Evolutionary conservation across 2,797 vertebrate genomes (phyloP).

Genomic region (Phoebastria nigripes): DNA sequence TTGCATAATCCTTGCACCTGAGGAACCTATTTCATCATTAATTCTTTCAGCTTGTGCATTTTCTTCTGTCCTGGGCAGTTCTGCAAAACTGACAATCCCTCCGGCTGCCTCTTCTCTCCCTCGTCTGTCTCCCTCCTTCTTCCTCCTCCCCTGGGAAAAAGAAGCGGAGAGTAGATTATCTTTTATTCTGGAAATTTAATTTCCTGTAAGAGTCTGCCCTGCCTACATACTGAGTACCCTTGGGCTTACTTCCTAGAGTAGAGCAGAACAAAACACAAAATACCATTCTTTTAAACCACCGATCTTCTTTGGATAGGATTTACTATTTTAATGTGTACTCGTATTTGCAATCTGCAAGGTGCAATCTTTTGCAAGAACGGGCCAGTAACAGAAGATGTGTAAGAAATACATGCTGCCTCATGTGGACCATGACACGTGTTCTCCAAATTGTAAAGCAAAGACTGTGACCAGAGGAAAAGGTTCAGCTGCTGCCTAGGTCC

Average conservation of each 20-base stretch:
- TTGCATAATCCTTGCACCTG: neutral
- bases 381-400: neutral
- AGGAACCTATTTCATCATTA: neutral
- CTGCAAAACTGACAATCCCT: neutral
- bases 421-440: neutral
- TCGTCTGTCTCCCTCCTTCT: neutral
- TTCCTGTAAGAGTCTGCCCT: neutral
- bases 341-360: neutral
- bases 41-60: neutral
- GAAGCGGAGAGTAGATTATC: neutral
- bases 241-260: neutral
- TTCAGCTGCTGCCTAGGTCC: neutral
- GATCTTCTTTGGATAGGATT: neutral
- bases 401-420: neutral
- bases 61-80: neutral
- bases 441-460: neutral
- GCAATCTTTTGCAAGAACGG: neutral
- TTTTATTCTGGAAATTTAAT: neutral
- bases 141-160: neutral
- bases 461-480: neutral
- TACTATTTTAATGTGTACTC: neutral
- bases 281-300: neutral
- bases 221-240: neutral
- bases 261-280: neutral
- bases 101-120: neutral